A percentile compares a stretch with the other conserved stretches of the same genome.
These are phyloP conservation scores for Amaurobius ferox DNA, from an alignment of 2,888 invertebrate species.

Conservation along the genomic window DNA sequence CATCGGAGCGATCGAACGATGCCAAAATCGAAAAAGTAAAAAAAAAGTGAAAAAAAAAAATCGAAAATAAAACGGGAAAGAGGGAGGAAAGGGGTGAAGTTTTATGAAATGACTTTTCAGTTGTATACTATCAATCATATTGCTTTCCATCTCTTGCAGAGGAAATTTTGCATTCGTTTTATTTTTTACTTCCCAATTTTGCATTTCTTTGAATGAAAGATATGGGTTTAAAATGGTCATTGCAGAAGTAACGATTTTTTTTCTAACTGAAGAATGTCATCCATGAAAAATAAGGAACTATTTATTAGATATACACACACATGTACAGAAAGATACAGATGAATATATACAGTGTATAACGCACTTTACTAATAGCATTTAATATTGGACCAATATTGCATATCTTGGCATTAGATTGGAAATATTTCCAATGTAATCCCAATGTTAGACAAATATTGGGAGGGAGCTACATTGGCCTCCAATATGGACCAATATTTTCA, in stretches of 20 bases:
- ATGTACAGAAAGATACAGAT: too few species aligned
- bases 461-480: too few species aligned
- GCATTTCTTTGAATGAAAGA: neutral
- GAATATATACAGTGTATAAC: too few species aligned
- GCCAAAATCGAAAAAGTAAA: neutral
- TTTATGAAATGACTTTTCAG: neutral
- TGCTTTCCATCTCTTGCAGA: neutral
- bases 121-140: constrained; percentile 2
- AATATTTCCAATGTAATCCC: too few species aligned
- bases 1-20: neutral
- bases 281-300: neutral
- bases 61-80: neutral
- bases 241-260: too few species aligned
- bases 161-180: neutral
- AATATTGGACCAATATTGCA: too few species aligned
- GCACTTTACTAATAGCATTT: too few species aligned
- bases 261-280: too few species aligned
- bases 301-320: neutral
- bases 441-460: too few species aligned
- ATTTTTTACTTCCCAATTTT: neutral
- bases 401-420: too few species aligned
- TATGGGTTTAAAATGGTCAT: neutral
- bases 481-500: too few species aligned
- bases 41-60: too few species aligned
- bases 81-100: neutral